Base-by-base conservation (phyloP, 1,140 invertebrate genomes). In the Bombus vancouverensis region DNA sequence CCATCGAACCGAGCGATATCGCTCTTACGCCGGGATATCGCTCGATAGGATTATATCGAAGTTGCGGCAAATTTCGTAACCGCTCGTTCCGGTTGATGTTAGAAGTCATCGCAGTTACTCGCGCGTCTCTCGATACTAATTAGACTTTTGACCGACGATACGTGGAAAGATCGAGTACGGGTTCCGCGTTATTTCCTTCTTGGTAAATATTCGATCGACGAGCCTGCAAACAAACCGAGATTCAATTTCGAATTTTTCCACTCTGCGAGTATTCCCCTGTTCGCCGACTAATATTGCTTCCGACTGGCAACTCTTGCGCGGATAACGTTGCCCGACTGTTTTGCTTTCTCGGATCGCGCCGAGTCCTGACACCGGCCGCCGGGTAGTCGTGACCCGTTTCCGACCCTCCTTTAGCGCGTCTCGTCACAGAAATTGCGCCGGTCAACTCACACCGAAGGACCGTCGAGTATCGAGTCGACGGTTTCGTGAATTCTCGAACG, bases 251-350 rank as follows among this genome's bases (percentile, higher is more conserved):
- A 74, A 28, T 82, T 74, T 66, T 59, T 44, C 39, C 39, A 32
- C 53, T 68, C 25, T 5, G 6, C 65, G 8, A 73, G 42, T 75
- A 28, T 75, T 76, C 32, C 10, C 13, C 28, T 10, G 44, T n/a
- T 62, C 70, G 28, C 25, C 18, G 39, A 81, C 34, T 74, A 85
- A 88, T 71, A 86, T 88, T 18, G 22, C n/a, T n/a, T 42, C n/a
- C 18, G 18, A 53, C 5, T 22, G 18, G 68, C 18, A 25, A 59
- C 44, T 25, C 25, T 53, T n/a, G 10, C 59, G 25, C 25, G 25
- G 5, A 2, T 25, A 44, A 53, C 73, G 73, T 75, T 75, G 6
- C 12, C 13, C 4, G 10, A 4, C 13, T 13, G 57, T 32, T 65
- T 44, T 44, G 37, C 8, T 42, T 77, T 59, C 53, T 34, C 22